Evolutionary conservation across 2,888 invertebrate genomes (phyloP).

Genomic region (Sinhomidia bicolor): DNA sequence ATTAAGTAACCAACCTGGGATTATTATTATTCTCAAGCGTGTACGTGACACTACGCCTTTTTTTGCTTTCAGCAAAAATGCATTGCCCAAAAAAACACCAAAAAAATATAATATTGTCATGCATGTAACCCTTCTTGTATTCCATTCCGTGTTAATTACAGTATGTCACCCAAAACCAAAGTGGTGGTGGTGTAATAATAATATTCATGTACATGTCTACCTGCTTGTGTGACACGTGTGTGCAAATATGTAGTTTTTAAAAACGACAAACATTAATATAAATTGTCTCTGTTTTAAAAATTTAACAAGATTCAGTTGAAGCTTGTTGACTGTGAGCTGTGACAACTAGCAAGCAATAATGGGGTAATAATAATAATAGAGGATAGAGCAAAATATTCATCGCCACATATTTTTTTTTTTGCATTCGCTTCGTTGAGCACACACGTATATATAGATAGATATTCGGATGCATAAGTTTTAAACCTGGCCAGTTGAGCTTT

Average conservation of each 20-base stretch:
- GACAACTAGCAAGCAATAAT: background rate
- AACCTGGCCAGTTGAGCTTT: background rate
- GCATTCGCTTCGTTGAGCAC: background rate
- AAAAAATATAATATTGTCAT: constrained; percentile 4
- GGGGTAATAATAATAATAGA: background rate
- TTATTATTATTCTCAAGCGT: background rate
- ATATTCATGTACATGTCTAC: background rate
- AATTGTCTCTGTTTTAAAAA: background rate
- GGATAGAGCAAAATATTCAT: too few species aligned
- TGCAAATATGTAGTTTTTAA: background rate
- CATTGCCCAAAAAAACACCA: constrained; percentile 1
- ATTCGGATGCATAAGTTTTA: background rate
- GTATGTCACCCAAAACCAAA: background rate
- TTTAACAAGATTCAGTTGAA: background rate
- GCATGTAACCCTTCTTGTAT: background rate
- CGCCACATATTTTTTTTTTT: background rate
- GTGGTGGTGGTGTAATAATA: background rate
- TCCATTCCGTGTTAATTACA: constrained; percentile 17
- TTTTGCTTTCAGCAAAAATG: background rate
- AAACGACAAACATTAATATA: background rate
- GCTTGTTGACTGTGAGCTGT: background rate
- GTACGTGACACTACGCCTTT: constrained; percentile 7
- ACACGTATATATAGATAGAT: constrained; percentile 18
- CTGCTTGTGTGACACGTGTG: background rate
- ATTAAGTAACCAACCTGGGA: constrained; percentile 6